Base-by-base conservation (phyloP, 2,888 invertebrate species). In the Melanargia galathea region DNA sequence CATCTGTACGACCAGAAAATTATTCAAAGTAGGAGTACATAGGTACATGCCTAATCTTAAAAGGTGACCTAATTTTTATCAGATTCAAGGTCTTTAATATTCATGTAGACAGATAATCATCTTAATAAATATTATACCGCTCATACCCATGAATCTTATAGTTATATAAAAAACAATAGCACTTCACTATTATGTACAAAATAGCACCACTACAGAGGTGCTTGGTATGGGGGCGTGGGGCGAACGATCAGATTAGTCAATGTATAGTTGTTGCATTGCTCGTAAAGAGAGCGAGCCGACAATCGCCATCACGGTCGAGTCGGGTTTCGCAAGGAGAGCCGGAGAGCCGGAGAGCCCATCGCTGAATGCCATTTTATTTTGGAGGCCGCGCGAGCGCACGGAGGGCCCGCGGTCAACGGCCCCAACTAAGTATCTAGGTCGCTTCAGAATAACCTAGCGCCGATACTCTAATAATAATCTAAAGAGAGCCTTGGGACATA, bases 371-470 rank as follows among this genome's bases (percentile, higher is more conserved):
- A 88, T 90, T 89, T 87, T 87, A 87, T 87, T 91, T 90, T 90
- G 86, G 90, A 89, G 90, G 90, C 90, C 90, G 87, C 82, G 82
- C 81, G 85, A 88, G 81, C 84, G 79, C 81, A 78, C 84, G 78
- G 87, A 90, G 90, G 90, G 89, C 90, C 84, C 85, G 88, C 90
- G 90, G 90, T 90, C 90, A 91, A 81, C 90, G 90, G 89, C 90
- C 90, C 90, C 90, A 74, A n/a, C n/a, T n/a, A 72, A 77, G 7
- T 87, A 91, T 90, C 91, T 91, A 90, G 91, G 91, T 90, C 90
- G 88, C 81, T 86, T 90, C 85, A 85, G 90, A 90, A 90, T 90
- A 90, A 90, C 90, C 90, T 90, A 91, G 90, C 88, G 87, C 90
- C 89, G 85, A 90, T 90, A 90, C 87, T 89, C 88, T 90, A 89